Percentiles rank a stretch among this genome's conserved stretches.
Conservation (phyloP, 2,888 invertebrate species). For the Patella depressa region DNA sequence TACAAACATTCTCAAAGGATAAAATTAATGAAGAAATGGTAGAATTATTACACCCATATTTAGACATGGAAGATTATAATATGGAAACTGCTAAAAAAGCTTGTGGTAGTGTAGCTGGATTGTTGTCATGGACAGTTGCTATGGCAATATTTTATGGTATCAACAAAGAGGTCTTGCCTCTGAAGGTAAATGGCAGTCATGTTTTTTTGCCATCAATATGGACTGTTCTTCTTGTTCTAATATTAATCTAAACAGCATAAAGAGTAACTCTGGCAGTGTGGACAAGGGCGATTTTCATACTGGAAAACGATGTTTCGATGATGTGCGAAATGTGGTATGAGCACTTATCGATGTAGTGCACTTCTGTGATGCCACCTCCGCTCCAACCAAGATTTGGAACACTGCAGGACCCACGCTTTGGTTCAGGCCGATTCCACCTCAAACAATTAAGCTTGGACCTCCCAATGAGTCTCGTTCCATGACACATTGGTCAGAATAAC, state of each 20-base stretch:
- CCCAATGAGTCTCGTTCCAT: too few species aligned
- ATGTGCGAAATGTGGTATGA: too few species aligned
- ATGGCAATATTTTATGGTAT: slow-evolving; percentile 78
- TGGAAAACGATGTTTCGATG: too few species aligned
- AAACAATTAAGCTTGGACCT: too few species aligned
- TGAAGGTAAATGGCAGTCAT: slow-evolving; percentile 77
- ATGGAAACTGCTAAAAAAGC: slow-evolving; percentile 92
- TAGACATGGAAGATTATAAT: slow-evolving; percentile 93
- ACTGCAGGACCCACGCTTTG: too few species aligned
- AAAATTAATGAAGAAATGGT: slow-evolving; percentile 98
- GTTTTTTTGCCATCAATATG: neutral
- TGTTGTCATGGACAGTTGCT: slow-evolving; percentile 68
- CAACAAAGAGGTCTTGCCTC: slow-evolving; percentile 93
- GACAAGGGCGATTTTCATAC: neutral
- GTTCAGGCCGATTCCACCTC: too few species aligned
- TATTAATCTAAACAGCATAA: neutral
- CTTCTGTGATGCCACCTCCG: too few species aligned
- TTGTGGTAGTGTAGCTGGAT: slow-evolving; percentile 70
- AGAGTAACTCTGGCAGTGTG: neutral
- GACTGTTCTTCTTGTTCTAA: neutral
- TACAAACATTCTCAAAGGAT: slow-evolving; percentile 75
- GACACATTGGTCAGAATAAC: too few species aligned
- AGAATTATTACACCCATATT: slow-evolving; percentile 86
- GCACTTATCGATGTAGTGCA: too few species aligned
- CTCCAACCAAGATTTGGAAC: too few species aligned